Conservation (phyloP, 2,797 vertebrate species). For the Lagorchestes hirsutus region DNA sequence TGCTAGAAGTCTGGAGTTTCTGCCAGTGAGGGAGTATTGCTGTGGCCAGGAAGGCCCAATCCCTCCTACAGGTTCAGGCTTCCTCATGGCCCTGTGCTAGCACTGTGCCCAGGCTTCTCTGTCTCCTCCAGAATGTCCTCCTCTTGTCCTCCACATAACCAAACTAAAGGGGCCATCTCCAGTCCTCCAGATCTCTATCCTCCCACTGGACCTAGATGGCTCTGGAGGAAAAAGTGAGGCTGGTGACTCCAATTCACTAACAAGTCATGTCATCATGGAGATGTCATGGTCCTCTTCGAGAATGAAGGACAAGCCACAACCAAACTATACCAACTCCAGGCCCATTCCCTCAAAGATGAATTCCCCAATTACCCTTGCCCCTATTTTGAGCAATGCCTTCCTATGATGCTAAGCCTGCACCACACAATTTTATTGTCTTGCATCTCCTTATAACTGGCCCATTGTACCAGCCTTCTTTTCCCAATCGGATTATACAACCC, state of each 20-base stretch:
- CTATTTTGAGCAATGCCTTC: background rate
- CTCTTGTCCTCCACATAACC: background rate
- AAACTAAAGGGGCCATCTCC: background rate
- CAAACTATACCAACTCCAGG: background rate
- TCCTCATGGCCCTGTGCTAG: background rate
- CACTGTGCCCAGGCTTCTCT: background rate
- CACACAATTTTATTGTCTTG: background rate
- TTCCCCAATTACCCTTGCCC: background rate
- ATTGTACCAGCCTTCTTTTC: background rate
- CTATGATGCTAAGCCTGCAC: background rate
- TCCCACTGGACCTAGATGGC: no score
- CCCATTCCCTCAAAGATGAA: slow-evolving; percentile 17
- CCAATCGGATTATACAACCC: background rate
- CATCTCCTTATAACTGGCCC: background rate
- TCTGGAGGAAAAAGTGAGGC: no score
- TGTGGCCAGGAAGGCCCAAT: background rate
- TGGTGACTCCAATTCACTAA: no score
- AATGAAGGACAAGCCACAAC: background rate
- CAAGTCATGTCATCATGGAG: no score
- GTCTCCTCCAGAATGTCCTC: background rate
- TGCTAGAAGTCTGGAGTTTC: background rate
- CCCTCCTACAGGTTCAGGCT: background rate
- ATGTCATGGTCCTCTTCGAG: no score
- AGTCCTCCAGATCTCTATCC: background rate
- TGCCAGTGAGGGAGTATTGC: no score